Evolutionary conservation across 2,797 vertebrate genomes (phyloP), one percentile per base, ranked within the genome.

Genomic region (Mallotus villosus): DNA sequence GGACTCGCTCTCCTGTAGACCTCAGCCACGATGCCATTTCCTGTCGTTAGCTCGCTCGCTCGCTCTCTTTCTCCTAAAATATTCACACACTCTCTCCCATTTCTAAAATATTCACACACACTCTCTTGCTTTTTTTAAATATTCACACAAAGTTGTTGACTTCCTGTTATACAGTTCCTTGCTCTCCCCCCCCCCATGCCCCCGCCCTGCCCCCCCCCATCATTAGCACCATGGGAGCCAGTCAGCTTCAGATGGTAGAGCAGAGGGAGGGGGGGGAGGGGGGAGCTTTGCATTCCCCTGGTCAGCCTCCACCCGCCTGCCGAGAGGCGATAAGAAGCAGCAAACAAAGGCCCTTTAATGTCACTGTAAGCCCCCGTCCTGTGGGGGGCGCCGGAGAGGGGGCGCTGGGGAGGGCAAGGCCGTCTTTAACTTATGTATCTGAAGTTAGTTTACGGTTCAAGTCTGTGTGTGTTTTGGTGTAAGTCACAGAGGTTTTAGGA

Each of bases 281-380:
- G 8, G 6, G 17, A 67, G 12, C 51, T 67, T 25, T 55, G 49
- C 24, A 19, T 57, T 46, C 22, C 46, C 46, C 4, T 21, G 61
- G 25, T 51, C 37, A 11, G 0, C 60, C 19, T 6, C 58, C 76
- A 75, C 77, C 81, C 78, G 87, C 72, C 90, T 93, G 92, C 85
- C 76, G 82, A 84, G 80, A 70, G 81, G 83, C 55, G 91, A 92
- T 93, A 92, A 90, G 86, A 81, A 76, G 59, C 80, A 76, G 84
- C 85, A 91, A 91, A 93, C 89, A 92, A 91, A 91, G 85, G 71
- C 80, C 81, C 83, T 67, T 91, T 91, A 91, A 92, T 92, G 90
- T 91, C 84, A 86, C 77, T 77, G 80, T 90, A 88, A 92, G 86
- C 87, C 83, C 84, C 83, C 75, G 80, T 89, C 88, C 88, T 89